A percentile compares a stretch with the other conserved stretches of the same genome.
These are phyloP conservation scores for Sciurus carolinensis DNA, from an alignment of 2,797 vertebrate genomes.

Conservation along the genomic window DNA sequence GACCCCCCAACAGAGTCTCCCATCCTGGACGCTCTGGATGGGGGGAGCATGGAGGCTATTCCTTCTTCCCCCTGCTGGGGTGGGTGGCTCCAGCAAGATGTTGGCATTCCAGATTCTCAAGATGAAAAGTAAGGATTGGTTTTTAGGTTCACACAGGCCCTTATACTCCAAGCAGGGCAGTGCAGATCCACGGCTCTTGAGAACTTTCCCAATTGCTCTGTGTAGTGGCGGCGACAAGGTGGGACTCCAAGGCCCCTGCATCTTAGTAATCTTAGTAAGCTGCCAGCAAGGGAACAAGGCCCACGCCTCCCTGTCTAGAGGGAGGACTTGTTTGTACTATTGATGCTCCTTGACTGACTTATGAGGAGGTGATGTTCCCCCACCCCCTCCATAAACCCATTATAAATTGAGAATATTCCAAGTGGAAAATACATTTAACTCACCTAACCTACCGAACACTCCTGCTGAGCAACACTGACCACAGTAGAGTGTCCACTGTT, in stretches of 20 bases:
- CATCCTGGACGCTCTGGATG: no score
- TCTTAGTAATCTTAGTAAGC: neutral
- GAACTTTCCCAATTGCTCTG: neutral
- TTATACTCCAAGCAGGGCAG: neutral
- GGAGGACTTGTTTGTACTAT: neutral
- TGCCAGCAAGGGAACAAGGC: neutral
- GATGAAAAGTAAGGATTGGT: neutral
- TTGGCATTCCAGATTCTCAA: neutral
- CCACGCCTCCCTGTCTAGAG: fast-evolving
- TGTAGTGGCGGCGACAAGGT: neutral
- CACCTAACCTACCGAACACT: neutral
- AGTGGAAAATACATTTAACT: neutral
- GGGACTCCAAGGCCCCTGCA: no score
- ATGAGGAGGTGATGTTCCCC: neutral
- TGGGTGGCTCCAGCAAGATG: neutral
- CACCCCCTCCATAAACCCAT: neutral
- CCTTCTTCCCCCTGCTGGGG: no score
- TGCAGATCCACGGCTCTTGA: neutral
- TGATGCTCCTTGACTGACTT: neutral
- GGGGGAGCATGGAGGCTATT: fast-evolving
- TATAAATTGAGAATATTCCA: neutral
- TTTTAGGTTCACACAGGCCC: no score
- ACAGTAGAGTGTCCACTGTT: neutral
- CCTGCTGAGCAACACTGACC: neutral
- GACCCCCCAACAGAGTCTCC: no score